A percentile compares a stretch with the other conserved stretches of the same genome.
These are phyloP conservation scores for Dinocampus coccinellae DNA, from an alignment of 2,888 invertebrate genomes.

Conservation along the genomic window DNA sequence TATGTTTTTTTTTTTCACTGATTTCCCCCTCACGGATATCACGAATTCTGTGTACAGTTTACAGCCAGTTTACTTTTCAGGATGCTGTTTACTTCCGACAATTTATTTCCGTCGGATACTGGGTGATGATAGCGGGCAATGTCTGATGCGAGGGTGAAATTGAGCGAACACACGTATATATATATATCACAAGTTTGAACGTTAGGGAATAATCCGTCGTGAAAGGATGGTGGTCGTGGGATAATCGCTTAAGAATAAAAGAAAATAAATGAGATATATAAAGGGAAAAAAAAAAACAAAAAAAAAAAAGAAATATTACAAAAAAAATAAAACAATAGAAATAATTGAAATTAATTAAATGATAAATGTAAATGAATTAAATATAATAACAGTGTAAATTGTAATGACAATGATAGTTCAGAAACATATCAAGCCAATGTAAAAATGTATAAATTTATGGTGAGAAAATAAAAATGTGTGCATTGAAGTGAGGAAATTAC, in stretches of 20 bases:
- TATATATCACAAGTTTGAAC: neutral
- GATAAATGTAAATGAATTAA: too few relatives aligned
- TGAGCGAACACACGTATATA: neutral
- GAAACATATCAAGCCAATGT: neutral
- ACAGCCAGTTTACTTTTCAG: slow-evolving; percentile 40
- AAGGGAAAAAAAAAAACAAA: neutral
- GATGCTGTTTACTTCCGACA: slow-evolving; percentile 46
- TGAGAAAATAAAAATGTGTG: slow-evolving; percentile 29
- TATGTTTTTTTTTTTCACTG: slow-evolving; percentile 5
- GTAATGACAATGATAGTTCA: neutral
- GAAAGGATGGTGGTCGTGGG: neutral
- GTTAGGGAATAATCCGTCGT: slow-evolving; percentile 1
- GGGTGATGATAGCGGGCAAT: slow-evolving; percentile 40
- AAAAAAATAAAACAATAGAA: neutral
- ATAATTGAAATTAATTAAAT: too few relatives aligned
- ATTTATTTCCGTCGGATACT: slow-evolving; percentile 46
- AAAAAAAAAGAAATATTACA: neutral
- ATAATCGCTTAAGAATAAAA: neutral
- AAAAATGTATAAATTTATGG: slow-evolving; percentile 13
- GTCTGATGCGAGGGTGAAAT: slow-evolving; percentile 32
- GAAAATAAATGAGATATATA: neutral
- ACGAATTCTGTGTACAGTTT: slow-evolving; percentile 31
- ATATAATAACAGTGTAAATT: neutral
- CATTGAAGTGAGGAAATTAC: slow-evolving; percentile 27
- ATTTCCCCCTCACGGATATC: slow-evolving; percentile 15